Base-by-base conservation (phyloP, 2,888 invertebrate species). In the Rosalia funebris region DNA sequence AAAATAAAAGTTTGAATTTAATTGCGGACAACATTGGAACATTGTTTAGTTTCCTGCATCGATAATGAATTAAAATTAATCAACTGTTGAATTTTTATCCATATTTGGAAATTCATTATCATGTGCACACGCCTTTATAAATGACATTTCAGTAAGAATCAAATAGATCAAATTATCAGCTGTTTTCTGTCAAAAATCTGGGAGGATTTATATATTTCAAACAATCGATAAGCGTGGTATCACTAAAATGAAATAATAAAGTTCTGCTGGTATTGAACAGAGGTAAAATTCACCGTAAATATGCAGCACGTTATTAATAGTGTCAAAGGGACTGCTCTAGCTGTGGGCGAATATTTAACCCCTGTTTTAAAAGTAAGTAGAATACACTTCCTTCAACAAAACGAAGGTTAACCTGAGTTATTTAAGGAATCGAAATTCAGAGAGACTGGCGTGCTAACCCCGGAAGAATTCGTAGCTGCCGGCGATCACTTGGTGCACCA, bases 401-500 rank as follows among this genome's bases (percentile, higher is more conserved):
- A 3, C 25, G 3, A 3, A 7, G 25, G 4, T 5, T 25, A 25
- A 25, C 7, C 3, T 7, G 7, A 3, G 25, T 10, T 39, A 50
- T 61, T 64, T 17, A 72, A 97, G 96, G 96, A 96, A 82, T 97
- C 97, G 2, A 97, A 96, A 82, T 98, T 98, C 81, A 90, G 92
- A 71, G 98, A 98, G 82, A 98, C 97, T 10, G 98, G 98, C 25
- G 97, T 98, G 1, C 81, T 99, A 19, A 99, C 98, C n/a, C 98
- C 98, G 0, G 98, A 98, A 80, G 99, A 98, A 84, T 99, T 98
- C 86, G 95, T 99, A 1, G 95, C 93, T 1, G 98, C 99, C 14
- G 99, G 99, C 1, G 98, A 99, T 78, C 98, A 99, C 82, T 83
- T 99, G 56, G 98, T 98, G 0, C 98, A 99, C 82, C 98, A 98